Evolutionary conservation across 2,888 invertebrate species (phyloP).

Genomic region (Nomada goodeniana): DNA sequence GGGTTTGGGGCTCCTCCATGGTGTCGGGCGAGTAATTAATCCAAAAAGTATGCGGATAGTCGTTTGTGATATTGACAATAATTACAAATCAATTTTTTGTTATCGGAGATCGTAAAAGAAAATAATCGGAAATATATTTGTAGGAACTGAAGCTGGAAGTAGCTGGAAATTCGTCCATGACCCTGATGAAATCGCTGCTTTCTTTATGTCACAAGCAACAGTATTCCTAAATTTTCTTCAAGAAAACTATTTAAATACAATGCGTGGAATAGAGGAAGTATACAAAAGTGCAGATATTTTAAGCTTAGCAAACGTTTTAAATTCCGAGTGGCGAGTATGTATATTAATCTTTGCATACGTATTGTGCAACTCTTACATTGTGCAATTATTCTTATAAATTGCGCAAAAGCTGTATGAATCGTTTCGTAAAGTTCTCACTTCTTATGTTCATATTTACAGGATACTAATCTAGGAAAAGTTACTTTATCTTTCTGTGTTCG

Average conservation of each 20-base stretch:
- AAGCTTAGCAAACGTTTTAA: slow-evolving; percentile 89
- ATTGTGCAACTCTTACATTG: neutral
- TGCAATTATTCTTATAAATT: neutral
- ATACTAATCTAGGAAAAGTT: slow-evolving; percentile 75
- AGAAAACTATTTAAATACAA: slow-evolving; percentile 91
- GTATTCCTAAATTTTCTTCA: slow-evolving; percentile 89
- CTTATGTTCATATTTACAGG: slow-evolving; percentile 67
- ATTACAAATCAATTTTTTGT: neutral
- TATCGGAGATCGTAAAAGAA: neutral
- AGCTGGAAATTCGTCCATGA: slow-evolving; percentile 86
- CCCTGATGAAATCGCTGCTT: slow-evolving; percentile 88
- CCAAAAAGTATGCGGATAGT: slow-evolving; percentile 88
- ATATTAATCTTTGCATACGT: neutral
- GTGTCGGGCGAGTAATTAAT: slow-evolving; percentile 91
- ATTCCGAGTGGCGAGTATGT: slow-evolving; percentile 89
- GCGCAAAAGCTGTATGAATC: neutral
- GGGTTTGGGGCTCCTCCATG: slow-evolving; percentile 90
- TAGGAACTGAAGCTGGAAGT: slow-evolving; percentile 80
- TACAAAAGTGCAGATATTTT: slow-evolving; percentile 87
- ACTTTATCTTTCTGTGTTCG: slow-evolving; percentile 85
- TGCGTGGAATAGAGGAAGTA: slow-evolving; percentile 86
- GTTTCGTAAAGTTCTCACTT: slow-evolving; percentile 7
- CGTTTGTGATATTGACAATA: neutral
- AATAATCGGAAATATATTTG: slow-evolving; percentile 51
- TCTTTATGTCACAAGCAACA: slow-evolving; percentile 88